A percentile compares a stretch with the other conserved stretches of the same genome.
These are phyloP conservation scores for Drosophila sechellia DNA, from an alignment of 1,140 invertebrate genomes.

Conservation along the genomic window DNA sequence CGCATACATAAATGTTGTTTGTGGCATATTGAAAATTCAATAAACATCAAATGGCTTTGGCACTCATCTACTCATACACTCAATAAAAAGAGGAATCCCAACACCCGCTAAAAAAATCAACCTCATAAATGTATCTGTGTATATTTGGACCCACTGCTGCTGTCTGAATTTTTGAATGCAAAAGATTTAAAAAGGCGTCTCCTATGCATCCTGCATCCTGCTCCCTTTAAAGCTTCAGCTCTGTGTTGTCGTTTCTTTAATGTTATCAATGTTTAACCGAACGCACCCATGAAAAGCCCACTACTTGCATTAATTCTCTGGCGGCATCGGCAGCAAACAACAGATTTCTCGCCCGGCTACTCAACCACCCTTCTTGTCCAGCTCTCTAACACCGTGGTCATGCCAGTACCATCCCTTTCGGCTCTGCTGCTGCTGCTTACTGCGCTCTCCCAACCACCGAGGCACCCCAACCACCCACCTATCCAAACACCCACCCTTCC, in stretches of 20 bases:
- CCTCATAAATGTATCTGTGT: constrained; percentile 35
- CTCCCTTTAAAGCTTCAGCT: constrained; percentile 26
- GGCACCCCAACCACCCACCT: constrained; percentile 20
- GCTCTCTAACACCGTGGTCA: constrained; percentile 41
- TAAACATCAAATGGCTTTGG: constrained; percentile 60
- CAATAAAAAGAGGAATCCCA: constrained; percentile 7
- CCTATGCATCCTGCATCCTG: constrained; percentile 16
- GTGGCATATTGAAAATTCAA: constrained; percentile 49
- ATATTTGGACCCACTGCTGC: constrained; percentile 38
- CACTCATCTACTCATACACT: constrained; percentile 41
- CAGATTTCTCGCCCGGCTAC: constrained; percentile 6
- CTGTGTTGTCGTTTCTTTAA: constrained; percentile 43
- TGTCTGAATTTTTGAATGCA: constrained; percentile 22
- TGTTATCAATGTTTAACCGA: constrained; percentile 71
- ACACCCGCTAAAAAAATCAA: background rate
- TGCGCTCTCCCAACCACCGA: constrained; percentile 46
- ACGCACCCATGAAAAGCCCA: constrained; percentile 26
- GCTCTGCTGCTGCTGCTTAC: constrained; percentile 28
- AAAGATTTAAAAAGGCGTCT: constrained; percentile 16
- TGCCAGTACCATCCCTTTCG: constrained; percentile 25
- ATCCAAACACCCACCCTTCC: constrained; percentile 25
- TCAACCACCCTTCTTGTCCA: constrained; percentile 27
- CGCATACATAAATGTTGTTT: constrained; percentile 74
- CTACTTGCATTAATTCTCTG: constrained; percentile 35
- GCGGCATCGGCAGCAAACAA: constrained; percentile 7